Conservation (phyloP, 2,113 vertebrate species). For the Cochlearius cochlearius region DNA sequence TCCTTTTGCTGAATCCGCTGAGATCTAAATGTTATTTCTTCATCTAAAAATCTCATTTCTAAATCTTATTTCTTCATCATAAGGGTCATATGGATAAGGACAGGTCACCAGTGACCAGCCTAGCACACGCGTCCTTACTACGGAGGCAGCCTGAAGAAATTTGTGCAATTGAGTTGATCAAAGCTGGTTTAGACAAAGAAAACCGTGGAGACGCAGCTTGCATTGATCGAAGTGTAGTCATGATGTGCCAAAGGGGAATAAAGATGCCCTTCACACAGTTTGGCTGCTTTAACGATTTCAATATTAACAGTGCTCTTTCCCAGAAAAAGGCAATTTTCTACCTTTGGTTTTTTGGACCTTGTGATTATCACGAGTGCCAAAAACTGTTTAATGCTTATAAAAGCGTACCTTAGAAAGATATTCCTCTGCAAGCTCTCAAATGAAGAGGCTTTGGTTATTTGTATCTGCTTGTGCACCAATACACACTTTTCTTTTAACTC, state of each 20-base stretch:
- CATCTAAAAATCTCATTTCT: not conserved
- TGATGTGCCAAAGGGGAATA: conserved; percentile 53
- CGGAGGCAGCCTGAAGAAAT: not conserved
- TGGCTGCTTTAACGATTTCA: conserved; percentile 50
- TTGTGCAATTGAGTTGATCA: conserved; percentile 26
- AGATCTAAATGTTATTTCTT: not conserved
- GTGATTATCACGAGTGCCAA: conserved; percentile 19
- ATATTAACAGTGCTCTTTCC: conserved; percentile 50
- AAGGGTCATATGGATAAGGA: not conserved
- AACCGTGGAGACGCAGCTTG: not conserved
- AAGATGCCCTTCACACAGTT: conserved; percentile 52
- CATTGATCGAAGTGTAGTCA: conserved; percentile 30
- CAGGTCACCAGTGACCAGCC: not conserved
- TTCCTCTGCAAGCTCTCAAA: not conserved
- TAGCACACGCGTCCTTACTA: not conserved
- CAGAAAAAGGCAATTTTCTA: conserved; percentile 58
- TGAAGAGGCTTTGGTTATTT: conserved; percentile 6
- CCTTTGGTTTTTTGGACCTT: not conserved
- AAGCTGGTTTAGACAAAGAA: conserved; percentile 44
- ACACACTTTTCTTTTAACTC: not conserved
- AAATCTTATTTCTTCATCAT: not conserved
- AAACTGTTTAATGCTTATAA: conserved; percentile 42
- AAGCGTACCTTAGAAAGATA: not conserved
- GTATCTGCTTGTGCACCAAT: not conserved
- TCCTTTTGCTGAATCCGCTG: not conserved